Conservation (phyloP, 2,797 vertebrate species). For the Neoniphon sammara region DNA sequence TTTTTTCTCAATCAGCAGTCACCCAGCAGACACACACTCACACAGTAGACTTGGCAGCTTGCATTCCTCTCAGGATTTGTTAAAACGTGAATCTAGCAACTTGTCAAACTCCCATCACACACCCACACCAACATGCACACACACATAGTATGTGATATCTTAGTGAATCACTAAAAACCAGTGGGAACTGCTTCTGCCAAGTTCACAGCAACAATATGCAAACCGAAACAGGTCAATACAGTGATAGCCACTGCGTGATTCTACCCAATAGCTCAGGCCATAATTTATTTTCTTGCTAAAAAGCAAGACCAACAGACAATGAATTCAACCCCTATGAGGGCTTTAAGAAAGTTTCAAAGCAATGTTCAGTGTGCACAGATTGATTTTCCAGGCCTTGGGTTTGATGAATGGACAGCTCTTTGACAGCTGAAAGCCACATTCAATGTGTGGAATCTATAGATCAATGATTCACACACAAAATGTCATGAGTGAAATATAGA, state of each 20-base stretch:
- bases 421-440: neutral
- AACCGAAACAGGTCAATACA: too few species aligned
- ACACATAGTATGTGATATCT: neutral
- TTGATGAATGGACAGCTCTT: neutral
- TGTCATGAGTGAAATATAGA: neutral
- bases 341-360: too few species aligned
- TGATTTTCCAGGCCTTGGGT: too few species aligned
- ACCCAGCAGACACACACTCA: neutral
- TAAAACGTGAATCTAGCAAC: neutral
- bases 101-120: neutral
- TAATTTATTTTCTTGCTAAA: too few species aligned
- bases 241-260: too few species aligned
- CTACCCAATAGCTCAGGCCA: too few species aligned
- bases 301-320: too few species aligned
- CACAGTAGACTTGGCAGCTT: neutral
- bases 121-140: neutral
- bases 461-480: conserved; percentile 3
- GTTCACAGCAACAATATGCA: too few species aligned
- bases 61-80: neutral
- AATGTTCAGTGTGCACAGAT: too few species aligned
- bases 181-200: too few species aligned
- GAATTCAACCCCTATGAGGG: too few species aligned
- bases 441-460: neutral
- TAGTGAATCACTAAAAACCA: too few species aligned
- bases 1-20: conserved; percentile 8